A percentile compares a stretch with the other conserved stretches of the same genome.
Evolutionary conservation across 2,113 vertebrate genomes (phyloP).

Genomic region (Cheilinus undulatus): DNA sequence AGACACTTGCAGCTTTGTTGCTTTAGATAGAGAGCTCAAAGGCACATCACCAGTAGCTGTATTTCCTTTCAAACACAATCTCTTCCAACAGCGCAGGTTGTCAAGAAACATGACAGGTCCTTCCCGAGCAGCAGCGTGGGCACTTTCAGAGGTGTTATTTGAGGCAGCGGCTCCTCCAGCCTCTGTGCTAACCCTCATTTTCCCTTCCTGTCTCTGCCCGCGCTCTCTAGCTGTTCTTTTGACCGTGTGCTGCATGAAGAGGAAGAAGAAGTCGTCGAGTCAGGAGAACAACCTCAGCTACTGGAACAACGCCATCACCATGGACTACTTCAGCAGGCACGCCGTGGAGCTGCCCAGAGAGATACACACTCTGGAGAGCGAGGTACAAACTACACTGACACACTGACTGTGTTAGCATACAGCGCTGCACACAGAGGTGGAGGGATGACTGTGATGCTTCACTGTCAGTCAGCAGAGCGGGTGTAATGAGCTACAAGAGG

Average conservation of each 20-base stretch:
- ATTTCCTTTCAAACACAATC: slow-evolving; percentile 1
- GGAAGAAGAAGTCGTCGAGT: slow-evolving; percentile 94
- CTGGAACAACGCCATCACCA: slow-evolving; percentile 99
- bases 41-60: not conserved
- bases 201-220: slow-evolving; percentile 45
- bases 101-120: slow-evolving; percentile 22
- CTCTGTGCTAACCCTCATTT: not conserved
- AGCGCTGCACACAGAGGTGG: slow-evolving; percentile 4
- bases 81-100: slow-evolving; percentile 16
- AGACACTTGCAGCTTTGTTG: not conserved
- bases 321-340: slow-evolving; percentile 98
- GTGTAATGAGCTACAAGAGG: slow-evolving; percentile 55
- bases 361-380: slow-evolving; percentile 95
- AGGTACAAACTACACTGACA: slow-evolving; percentile 85
- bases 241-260: slow-evolving; percentile 97
- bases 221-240: slow-evolving; percentile 91
- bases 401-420: slow-evolving; percentile 12
- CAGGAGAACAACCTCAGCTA: slow-evolving; percentile 99
- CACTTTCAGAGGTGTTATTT: slow-evolving; percentile 28
- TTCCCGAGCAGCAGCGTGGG: slow-evolving; percentile 23
- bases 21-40: not conserved
- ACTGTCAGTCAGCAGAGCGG: slow-evolving; percentile 48
- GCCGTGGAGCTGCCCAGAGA: slow-evolving; percentile 96
- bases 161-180: slow-evolving; percentile 29
- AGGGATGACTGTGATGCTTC: slow-evolving; percentile 2